Percentiles rank a stretch among this genome's conserved stretches.
These are phyloP conservation scores for Eudemis profundana DNA, from an alignment of 2,888 invertebrate genomes.

Conservation along the genomic window DNA sequence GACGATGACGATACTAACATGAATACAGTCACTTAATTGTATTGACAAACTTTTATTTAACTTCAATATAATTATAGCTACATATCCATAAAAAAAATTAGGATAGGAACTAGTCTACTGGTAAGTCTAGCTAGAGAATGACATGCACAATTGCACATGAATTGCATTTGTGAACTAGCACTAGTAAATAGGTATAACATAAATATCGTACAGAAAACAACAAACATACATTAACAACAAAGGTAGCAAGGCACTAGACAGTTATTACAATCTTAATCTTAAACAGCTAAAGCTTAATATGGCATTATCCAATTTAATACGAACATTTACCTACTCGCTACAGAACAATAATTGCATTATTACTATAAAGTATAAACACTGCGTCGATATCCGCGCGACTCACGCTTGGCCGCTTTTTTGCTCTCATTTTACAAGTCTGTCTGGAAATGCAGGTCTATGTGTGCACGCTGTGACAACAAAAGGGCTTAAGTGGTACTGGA, in stretches of 20 bases:
- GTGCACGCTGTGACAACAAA: conserved; percentile 42
- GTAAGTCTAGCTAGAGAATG: no score
- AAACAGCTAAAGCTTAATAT: conserved; percentile 9
- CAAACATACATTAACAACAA: no score
- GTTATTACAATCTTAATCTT: conserved; percentile 10
- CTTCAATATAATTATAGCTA: no score
- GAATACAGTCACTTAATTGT: no score
- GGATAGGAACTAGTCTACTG: no score
- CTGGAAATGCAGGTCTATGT: conserved; percentile 74
- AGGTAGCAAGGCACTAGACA: not conserved
- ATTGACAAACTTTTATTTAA: no score
- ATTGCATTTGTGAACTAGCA: no score
- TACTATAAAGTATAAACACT: conserved; percentile 21
- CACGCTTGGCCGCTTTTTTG: conserved; percentile 66
- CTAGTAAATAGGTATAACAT: no score
- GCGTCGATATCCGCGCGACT: conserved; percentile 8
- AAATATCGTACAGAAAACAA: no score
- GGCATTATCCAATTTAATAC: conserved; percentile 13
- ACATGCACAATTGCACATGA: no score
- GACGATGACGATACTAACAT: no score
- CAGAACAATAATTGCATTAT: conserved; percentile 22
- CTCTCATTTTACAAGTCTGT: conserved; percentile 72
- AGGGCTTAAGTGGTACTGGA: not conserved
- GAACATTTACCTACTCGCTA: not conserved
- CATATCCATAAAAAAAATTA: no score